Base-by-base conservation (phyloP, 2,888 invertebrate genomes). In the Oscheius sp. region DNA sequence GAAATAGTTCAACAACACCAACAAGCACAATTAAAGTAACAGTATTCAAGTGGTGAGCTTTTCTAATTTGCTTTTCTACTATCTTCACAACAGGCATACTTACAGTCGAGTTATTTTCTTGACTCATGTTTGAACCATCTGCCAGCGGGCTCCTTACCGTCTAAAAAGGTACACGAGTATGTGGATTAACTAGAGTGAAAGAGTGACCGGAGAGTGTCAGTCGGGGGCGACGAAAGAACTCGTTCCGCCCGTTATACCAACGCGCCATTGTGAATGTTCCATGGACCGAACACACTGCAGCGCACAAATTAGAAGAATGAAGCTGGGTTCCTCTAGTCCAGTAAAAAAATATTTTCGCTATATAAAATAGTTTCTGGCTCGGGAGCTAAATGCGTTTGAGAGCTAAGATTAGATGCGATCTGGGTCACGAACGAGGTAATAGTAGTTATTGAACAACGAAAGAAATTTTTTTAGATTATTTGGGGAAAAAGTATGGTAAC, bases 211-310 rank as follows among this genome's bases (percentile, higher is more conserved):
- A 53, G 32, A 47, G 32, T 21, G 55, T 55, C 9, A 21, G 55
- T 55, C 9, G 55, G 33, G 55, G 68, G 42, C 13, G 42, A 37
- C 9, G n/a, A 68, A 53, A 55, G 66, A 55, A 35, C 29, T 35
- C 33, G 37, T 42, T 55, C 68, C 55, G n/a, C 42, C 68, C 68
- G 55, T 51, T 65, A 65, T 65, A 65, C 65, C 65, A 65, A 51
- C 65, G 50, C 48, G 65, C 53, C 68, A 55, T 68, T 68, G 68
- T 68, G 68, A 68, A 55, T 68, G 68, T 68, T 68, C 68, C 68
- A 53, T 68, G 68, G 55, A 68, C 33, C 68, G 68, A 68, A 68
- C 68, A 68, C 68, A 42, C 42, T 42, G 42, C 42, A 9, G 68
- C 68, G 68, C 68, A 37, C 68, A 68, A 68, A 68, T 68, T 68